phyloP scores from a whole-genome alignment of 2,797 vertebrate genomes.

The Gobionotothen gibberifrons region DNA sequence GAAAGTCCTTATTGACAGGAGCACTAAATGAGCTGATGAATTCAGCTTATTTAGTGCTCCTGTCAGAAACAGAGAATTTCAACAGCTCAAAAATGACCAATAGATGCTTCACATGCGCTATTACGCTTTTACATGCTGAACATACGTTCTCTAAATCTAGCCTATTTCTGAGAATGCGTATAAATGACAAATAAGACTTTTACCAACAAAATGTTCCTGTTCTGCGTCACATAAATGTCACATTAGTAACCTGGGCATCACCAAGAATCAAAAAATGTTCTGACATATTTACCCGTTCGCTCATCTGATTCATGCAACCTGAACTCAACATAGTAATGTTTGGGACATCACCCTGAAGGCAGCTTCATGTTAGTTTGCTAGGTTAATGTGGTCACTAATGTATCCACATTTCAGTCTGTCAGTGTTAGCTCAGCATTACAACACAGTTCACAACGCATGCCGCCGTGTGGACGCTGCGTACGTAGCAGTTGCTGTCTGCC shows the following conservation, averaged over 20 bases:
- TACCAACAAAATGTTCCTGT: background rate
- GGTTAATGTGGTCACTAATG: slow-evolving; percentile 8
- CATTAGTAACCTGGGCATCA: slow-evolving; percentile 1
- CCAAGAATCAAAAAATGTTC: slow-evolving; percentile 4
- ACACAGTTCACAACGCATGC: background rate
- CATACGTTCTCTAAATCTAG: background rate
- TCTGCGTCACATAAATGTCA: slow-evolving; percentile 7
- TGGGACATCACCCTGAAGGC: slow-evolving; percentile 23
- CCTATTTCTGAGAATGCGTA: background rate
- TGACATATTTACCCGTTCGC: background rate
- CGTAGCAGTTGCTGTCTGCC: slow-evolving; percentile 5
- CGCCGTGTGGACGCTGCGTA: too few species aligned
- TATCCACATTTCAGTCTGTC: background rate
- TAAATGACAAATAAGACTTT: background rate
- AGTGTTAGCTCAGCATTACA: background rate
- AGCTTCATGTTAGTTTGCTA: slow-evolving; percentile 13
- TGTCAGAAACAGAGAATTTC: background rate
- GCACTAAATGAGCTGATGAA: background rate
- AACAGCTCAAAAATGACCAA: background rate
- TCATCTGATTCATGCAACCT: slow-evolving; percentile 21
- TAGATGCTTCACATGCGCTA: background rate
- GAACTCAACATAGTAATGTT: background rate
- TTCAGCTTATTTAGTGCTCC: too few species aligned
- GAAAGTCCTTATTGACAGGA: background rate
- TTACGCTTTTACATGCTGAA: background rate